Evolutionary conservation across 64 coral and sea anemone species (phyloP).

Genomic region (Montipora capricornis): DNA sequence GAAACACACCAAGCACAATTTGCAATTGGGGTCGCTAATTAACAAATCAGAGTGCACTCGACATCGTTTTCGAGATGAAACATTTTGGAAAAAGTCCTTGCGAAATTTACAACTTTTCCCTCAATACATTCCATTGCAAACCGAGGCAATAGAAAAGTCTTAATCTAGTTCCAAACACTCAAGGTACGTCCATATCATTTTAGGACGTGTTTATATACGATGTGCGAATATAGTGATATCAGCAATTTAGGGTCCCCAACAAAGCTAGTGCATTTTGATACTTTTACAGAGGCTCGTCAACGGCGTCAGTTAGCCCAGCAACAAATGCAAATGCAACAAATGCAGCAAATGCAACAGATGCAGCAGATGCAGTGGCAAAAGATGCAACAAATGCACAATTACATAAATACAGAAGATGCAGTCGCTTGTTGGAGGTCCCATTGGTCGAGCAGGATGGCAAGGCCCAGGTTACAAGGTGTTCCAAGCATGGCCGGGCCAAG

Average conservation of each 20-base stretch:
- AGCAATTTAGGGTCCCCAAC: too few species aligned
- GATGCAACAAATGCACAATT: slow-evolving; percentile 23
- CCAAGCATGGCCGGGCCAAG: neutral
- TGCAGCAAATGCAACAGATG: slow-evolving; percentile 35
- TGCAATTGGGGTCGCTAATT: neutral
- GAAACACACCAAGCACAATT: neutral
- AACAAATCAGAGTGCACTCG: neutral
- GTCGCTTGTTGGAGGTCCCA: slow-evolving; percentile 36
- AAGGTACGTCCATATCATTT: too few species aligned
- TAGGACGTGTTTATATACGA: too few species aligned
- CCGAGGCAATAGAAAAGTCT: too few species aligned
- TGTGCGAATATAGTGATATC: too few species aligned
- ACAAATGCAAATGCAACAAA: slow-evolving; percentile 33
- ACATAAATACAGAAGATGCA: slow-evolving; percentile 3
- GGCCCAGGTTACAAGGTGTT: slow-evolving; percentile 7
- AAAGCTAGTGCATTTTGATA: neutral
- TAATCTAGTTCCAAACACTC: too few species aligned
- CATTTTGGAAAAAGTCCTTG: too few species aligned
- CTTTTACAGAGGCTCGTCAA: slow-evolving; percentile 47
- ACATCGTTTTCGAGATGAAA: too few species aligned
- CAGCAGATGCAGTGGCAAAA: slow-evolving; percentile 38
- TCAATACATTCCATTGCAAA: too few species aligned
- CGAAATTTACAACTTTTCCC: too few species aligned
- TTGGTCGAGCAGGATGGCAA: slow-evolving; percentile 30
- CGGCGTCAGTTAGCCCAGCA: slow-evolving; percentile 25